phyloP scores from a whole-genome alignment of 23 tunicate genomes.

The Halocynthia aurantium region DNA sequence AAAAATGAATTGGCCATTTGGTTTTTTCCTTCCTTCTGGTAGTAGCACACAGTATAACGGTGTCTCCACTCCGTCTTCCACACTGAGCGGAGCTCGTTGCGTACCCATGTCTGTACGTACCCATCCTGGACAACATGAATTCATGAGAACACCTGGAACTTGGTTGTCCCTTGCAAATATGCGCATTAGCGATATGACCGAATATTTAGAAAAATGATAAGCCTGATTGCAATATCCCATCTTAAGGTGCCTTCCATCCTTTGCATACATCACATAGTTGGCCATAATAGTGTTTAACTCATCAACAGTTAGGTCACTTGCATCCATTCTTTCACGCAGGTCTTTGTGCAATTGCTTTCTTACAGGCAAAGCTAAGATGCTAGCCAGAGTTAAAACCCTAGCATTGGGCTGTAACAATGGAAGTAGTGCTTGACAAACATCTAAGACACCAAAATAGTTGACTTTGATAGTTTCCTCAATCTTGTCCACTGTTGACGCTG shows the following conservation, averaged over 20 bases:
- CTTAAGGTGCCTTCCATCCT: slow-evolving; percentile 23
- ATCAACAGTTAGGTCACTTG: slow-evolving; percentile 54
- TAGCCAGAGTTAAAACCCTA: slow-evolving; percentile 57
- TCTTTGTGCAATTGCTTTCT: slow-evolving; percentile 33
- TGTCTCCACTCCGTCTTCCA: no score
- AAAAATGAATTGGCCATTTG: no score
- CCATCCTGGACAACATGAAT: slow-evolving; percentile 87
- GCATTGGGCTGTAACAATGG: slow-evolving; percentile 51
- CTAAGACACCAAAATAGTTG: slow-evolving; percentile 48
- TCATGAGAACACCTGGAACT: slow-evolving; percentile 56
- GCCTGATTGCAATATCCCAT: slow-evolving; percentile 34
- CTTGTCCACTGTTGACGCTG: slow-evolving; percentile 35
- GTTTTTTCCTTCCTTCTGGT: no score
- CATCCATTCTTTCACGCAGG: slow-evolving; percentile 32
- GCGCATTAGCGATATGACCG: slow-evolving; percentile 43
- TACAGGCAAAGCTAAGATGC: neutral
- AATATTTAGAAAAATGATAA: slow-evolving; percentile 54
- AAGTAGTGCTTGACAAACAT: slow-evolving; percentile 20
- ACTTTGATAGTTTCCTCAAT: slow-evolving; percentile 39
- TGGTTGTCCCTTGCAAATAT: slow-evolving; percentile 35
- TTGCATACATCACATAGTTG: slow-evolving; percentile 36
- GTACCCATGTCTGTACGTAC: slow-evolving; percentile 83
- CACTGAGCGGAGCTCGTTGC: slow-evolving; percentile 29
- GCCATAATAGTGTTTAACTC: slow-evolving; percentile 41
- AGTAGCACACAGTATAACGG: no score